These are phyloP conservation scores for Catocala fraxini DNA, from an alignment of 2,888 invertebrate species.

Conservation along the genomic window DNA sequence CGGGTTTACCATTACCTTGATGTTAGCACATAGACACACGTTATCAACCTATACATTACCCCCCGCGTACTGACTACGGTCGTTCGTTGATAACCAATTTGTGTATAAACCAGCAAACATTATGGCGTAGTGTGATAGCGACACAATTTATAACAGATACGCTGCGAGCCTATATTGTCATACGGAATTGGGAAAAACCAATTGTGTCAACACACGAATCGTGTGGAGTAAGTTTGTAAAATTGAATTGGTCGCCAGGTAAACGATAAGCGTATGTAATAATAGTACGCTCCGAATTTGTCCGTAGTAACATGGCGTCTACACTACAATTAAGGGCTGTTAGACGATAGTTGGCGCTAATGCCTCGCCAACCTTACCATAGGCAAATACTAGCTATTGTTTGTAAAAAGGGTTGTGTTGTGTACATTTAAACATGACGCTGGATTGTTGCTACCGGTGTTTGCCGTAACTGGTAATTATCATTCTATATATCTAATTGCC, in stretches of 20 bases:
- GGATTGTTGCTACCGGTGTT: slow-evolving; percentile 9
- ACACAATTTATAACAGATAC: slow-evolving; percentile 67
- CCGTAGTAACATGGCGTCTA: slow-evolving; percentile 62
- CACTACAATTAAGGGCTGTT: slow-evolving; percentile 74
- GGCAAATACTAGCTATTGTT: slow-evolving; percentile 39
- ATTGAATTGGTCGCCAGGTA: slow-evolving; percentile 74
- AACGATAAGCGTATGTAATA: slow-evolving; percentile 73
- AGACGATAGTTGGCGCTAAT: slow-evolving; percentile 53
- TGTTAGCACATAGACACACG: slow-evolving; percentile 35
- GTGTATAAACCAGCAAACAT: slow-evolving; percentile 53
- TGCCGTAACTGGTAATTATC: slow-evolving; percentile 2
- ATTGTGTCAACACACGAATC: slow-evolving; percentile 67
- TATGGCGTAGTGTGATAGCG: slow-evolving; percentile 53
- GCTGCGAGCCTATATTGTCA: slow-evolving; percentile 63
- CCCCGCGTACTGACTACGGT: slow-evolving; percentile 24
- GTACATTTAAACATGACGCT: slow-evolving; percentile 19
- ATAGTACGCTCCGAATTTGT: slow-evolving; percentile 65
- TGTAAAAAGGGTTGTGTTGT: slow-evolving; percentile 33
- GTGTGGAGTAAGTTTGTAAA: slow-evolving; percentile 64
- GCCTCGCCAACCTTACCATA: slow-evolving; percentile 33
- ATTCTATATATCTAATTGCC: slow-evolving; percentile 12
- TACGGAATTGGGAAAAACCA: slow-evolving; percentile 76
- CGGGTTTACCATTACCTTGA: slow-evolving; percentile 17
- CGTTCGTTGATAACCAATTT: slow-evolving; percentile 50
- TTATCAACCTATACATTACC: slow-evolving; percentile 37